Percentiles rank a stretch among this genome's conserved stretches.
Evolutionary conservation across 2,113 vertebrate genomes (phyloP).

Genomic region (Toxostoma redivivum): DNA sequence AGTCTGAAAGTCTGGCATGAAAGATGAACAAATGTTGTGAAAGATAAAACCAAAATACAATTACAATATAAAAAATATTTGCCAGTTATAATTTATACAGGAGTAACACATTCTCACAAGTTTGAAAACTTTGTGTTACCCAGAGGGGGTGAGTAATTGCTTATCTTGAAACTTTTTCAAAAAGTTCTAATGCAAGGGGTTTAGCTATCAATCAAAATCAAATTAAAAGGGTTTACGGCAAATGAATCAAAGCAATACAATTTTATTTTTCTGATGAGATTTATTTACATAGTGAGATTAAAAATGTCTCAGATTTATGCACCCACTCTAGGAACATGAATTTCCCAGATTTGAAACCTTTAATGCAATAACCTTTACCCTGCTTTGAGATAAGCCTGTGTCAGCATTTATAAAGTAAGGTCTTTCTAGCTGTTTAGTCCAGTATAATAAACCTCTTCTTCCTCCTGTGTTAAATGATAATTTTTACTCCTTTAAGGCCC

Average conservation of each 20-base stretch:
- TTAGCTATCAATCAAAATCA: conserved; percentile 18
- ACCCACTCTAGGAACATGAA: background rate
- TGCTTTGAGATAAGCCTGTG: background rate
- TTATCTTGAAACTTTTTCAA: background rate
- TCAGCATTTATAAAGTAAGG: background rate
- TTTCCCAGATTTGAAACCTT: conserved; percentile 20
- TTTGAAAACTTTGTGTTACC: background rate
- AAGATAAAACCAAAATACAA: conserved; percentile 41
- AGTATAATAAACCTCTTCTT: background rate
- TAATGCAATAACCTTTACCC: conserved; percentile 17
- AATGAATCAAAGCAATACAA: conserved; percentile 17
- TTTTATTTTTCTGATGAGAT: conserved; percentile 26
- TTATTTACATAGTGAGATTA: conserved; percentile 47
- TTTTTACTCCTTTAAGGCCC: background rate
- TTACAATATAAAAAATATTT: conserved; percentile 69
- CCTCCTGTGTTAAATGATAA: background rate
- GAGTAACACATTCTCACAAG: conserved; percentile 27
- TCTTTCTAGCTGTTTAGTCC: background rate
- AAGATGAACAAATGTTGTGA: conserved; percentile 54
- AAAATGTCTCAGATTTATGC: conserved; percentile 21
- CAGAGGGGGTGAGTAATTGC: background rate
- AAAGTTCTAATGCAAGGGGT: background rate
- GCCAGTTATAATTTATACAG: conserved; percentile 53
- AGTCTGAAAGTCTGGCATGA: conserved; percentile 52
- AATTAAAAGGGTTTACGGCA: background rate